phyloP scores from a whole-genome alignment of 2,113 vertebrate species.

The Callaeas wilsoni region DNA sequence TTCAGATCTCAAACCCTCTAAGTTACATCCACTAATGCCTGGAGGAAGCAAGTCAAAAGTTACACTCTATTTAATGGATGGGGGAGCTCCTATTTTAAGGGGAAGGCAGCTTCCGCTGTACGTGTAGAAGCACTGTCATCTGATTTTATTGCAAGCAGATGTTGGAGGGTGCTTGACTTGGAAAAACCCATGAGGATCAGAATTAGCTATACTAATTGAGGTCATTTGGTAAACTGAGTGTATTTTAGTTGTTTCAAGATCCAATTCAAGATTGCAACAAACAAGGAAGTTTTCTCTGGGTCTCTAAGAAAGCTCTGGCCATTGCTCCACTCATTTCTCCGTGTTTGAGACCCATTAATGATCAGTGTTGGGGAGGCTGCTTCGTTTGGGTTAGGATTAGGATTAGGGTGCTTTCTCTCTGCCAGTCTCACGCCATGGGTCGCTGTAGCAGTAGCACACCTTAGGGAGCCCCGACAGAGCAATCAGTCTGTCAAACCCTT shows the following conservation, averaged over 20 bases:
- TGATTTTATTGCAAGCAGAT: not conserved
- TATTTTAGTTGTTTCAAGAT: not conserved
- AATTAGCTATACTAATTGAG: not conserved
- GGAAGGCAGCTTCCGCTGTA: not conserved
- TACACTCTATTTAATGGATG: not conserved
- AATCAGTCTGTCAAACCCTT: not conserved
- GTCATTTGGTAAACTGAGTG: not conserved
- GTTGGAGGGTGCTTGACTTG: not conserved
- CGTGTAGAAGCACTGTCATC: not conserved
- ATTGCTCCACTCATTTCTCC: not conserved
- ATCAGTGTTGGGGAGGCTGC: accelerated
- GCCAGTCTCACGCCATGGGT: not conserved
- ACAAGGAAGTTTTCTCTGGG: not conserved
- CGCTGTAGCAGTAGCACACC: accelerated
- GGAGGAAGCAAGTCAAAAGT: not conserved
- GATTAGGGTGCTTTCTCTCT: not conserved
- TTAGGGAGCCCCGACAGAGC: accelerated
- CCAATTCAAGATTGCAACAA: not conserved
- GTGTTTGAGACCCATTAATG: not conserved
- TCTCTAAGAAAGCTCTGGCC: not conserved
- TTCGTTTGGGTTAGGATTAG: not conserved
- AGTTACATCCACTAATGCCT: not conserved
- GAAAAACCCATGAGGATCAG: not conserved
- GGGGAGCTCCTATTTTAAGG: not conserved
- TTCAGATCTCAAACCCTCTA: not conserved